A percentile compares a stretch with the other conserved stretches of the same genome.
These are phyloP conservation scores for Xestia sexstrigata DNA, from an alignment of 2,888 invertebrate genomes.

Conservation along the genomic window DNA sequence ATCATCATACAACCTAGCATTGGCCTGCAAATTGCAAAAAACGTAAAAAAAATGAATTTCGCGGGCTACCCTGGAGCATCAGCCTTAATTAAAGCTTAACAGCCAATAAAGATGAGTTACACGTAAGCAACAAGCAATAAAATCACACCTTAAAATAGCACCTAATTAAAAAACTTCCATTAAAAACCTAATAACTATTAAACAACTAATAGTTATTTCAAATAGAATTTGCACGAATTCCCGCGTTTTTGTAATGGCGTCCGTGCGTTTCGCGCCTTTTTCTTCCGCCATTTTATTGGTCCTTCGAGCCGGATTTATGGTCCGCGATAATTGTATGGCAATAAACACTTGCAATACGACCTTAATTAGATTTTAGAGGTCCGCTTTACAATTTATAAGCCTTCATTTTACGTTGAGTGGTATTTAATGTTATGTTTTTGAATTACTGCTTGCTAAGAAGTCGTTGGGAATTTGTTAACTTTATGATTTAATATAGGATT, in stretches of 20 bases:
- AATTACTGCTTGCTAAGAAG: background rate
- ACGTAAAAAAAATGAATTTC: too few species aligned
- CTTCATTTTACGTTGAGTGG: conserved; percentile 30
- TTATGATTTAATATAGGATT: background rate
- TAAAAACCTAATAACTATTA: conserved; percentile 55
- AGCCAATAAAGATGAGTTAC: conserved; percentile 3
- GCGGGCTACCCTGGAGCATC: too few species aligned
- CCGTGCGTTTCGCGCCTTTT: conserved; percentile 73
- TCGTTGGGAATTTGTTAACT: background rate
- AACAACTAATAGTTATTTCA: conserved; percentile 63
- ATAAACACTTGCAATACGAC: conserved; percentile 81
- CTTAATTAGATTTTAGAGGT: conserved; percentile 78
- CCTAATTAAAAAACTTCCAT: conserved; percentile 39
- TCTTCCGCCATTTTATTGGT: conserved; percentile 80
- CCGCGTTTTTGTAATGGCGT: conserved; percentile 66
- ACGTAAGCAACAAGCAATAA: background rate
- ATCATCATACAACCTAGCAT: too few species aligned
- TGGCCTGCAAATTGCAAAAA: too few species aligned
- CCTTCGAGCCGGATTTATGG: conserved; percentile 81
- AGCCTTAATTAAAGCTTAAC: conserved; percentile 9
- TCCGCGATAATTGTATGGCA: conserved; percentile 76
- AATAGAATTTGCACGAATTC: conserved; percentile 58
- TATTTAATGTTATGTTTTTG: conserved; percentile 25
- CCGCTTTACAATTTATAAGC: conserved; percentile 68
- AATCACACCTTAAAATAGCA: conserved; percentile 27